phyloP scores from a whole-genome alignment of 2,888 invertebrate species.

The Aspidapion aeneum region DNA sequence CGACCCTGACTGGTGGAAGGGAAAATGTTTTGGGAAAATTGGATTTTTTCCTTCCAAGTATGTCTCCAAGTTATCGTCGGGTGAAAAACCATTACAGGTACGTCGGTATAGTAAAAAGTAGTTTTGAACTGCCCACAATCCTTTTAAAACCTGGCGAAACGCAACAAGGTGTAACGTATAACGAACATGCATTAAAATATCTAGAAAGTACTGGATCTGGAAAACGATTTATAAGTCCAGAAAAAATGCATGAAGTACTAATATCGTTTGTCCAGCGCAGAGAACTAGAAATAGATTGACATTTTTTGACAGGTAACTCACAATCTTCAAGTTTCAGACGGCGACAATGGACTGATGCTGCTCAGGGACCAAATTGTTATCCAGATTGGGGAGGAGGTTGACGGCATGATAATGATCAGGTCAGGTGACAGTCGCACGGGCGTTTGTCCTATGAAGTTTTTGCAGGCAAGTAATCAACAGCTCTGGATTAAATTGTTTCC shows the following conservation, averaged over 20 bases:
- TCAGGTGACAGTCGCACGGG: constrained; percentile 91
- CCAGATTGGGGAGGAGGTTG: constrained; percentile 84
- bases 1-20: constrained; percentile 97
- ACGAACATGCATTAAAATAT: too few species aligned
- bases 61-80: constrained; percentile 85
- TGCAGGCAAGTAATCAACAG: constrained; percentile 57
- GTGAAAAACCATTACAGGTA: constrained; percentile 89
- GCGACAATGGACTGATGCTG: constrained; percentile 76
- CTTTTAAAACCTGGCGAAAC: too few species aligned
- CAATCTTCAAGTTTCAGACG: constrained; percentile 83
- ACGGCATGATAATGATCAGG: constrained; percentile 91
- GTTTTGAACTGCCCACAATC: background rate
- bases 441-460: constrained; percentile 89
- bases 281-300: too few species aligned
- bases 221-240: too few species aligned
- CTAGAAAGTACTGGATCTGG: too few species aligned
- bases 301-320: constrained; percentile 54
- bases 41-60: constrained; percentile 96
- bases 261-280: too few species aligned
- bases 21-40: constrained; percentile 84
- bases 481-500: too few species aligned
- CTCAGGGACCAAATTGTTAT: constrained; percentile 93
- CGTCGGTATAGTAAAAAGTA: constrained; percentile 55
- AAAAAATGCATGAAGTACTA: too few species aligned
- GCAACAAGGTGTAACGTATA: too few species aligned